These are phyloP conservation scores for Tyto alba DNA, from an alignment of 2,113 vertebrate genomes.

Conservation along the genomic window DNA sequence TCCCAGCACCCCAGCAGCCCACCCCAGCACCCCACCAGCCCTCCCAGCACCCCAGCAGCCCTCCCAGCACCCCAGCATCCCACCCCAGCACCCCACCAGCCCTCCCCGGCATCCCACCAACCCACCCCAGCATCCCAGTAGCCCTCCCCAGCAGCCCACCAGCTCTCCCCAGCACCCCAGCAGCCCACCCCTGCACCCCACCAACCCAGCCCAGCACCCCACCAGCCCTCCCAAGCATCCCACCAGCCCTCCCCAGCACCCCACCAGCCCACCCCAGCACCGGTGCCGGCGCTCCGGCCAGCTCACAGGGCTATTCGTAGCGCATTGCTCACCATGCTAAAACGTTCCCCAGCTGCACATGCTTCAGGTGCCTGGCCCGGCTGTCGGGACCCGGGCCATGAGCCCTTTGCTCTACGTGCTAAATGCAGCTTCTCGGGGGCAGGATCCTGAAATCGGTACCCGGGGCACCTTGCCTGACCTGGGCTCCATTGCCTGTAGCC, in stretches of 20 bases:
- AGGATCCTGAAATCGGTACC: neutral
- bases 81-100: neutral
- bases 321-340: neutral
- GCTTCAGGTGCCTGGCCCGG: neutral
- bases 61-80: neutral
- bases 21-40: neutral
- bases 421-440: neutral
- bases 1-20: neutral
- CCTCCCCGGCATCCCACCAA: neutral
- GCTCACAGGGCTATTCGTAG: neutral
- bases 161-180: no score
- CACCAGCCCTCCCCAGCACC: no score
- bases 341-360: neutral
- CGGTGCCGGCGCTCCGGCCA: neutral
- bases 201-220: neutral
- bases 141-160: neutral
- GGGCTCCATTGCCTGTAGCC: neutral
- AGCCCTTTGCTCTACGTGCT: neutral
- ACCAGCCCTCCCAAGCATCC: neutral
- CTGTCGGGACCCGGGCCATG: neutral
- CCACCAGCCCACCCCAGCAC: neutral
- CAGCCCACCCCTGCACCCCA: no score
- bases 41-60: neutral
- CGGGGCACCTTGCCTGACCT: neutral
- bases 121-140: no score